Evolutionary conservation across 2,113 vertebrate genomes (phyloP), one percentile per base, ranked within the genome.

Genomic region (Oryctolagus cuniculus): DNA sequence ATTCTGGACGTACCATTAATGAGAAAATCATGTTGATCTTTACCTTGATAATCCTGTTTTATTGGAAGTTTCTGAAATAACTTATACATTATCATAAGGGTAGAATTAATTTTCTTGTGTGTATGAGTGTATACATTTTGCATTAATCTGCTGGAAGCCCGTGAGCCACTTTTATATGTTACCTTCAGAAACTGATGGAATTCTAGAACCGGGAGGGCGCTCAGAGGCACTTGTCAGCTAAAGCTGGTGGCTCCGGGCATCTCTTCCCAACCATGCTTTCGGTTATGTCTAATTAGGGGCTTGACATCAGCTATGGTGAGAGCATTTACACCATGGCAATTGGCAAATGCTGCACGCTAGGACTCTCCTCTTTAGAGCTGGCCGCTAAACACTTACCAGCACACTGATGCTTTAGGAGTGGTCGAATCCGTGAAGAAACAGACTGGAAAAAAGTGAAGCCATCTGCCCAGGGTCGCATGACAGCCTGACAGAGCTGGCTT

Each of bases 321-420:
- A 25, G 55, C 36, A 36, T 86, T 96, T 95, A 92, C 79, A 95
- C 92, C 58, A 63, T 0, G 8, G 85, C 51, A 93, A 90, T 77
- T 17, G 75, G 89, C 58, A 75, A 10, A 36, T 3, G 1, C 38
- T 27, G 31, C 25, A 13, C 2, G 17, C 10, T 38, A 70, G 63
- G 36, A 29, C 58, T 36, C n/a, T 7, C 15, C 61, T 70, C 44
- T 25, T 13, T 7, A 90, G 80, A 87, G 19, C 55, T 21, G 13
- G 19, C 19, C 58, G 38, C 58, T 55, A 84, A 70, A 79, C 44
- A 49, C 24, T 81, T 49, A 29, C 36, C 61, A 53, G 36, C 29
- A 69, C 21, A 10, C 1, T 3, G 3, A 49, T 7, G 13, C 73
- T 61, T 69, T 27, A 49, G 53, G 16, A 64, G 27, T 1, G 7